Percentiles rank a stretch among this genome's conserved stretches.
Evolutionary conservation across 2,113 vertebrate species (phyloP).

Genomic region (Corythoichthys haematopterus): DNA sequence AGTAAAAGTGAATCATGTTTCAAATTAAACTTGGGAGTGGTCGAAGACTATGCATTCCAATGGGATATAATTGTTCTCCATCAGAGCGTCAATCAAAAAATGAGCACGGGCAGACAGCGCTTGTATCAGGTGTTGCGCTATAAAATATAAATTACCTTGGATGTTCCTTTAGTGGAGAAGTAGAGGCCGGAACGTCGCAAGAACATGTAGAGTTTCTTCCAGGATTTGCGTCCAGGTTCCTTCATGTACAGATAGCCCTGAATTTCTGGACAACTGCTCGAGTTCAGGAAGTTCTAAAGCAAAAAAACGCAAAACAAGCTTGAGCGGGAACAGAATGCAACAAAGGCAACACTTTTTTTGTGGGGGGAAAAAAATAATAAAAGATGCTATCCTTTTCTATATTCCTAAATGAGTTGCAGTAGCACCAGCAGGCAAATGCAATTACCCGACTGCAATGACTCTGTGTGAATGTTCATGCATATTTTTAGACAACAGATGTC

Average conservation of each 20-base stretch:
- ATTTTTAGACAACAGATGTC: constrained; percentile 30
- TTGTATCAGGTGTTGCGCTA: neutral
- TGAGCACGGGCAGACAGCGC: neutral
- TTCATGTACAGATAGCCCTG: constrained; percentile 92
- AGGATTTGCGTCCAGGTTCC: constrained; percentile 89
- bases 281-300: constrained; percentile 89
- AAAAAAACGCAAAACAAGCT: neutral
- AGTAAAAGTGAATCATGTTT: neutral
- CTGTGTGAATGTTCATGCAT: constrained; percentile 10
- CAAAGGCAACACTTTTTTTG: neutral
- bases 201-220: constrained; percentile 92
- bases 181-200: constrained; percentile 93
- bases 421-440: constrained; percentile 7
- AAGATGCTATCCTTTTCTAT: neutral
- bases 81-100: neutral
- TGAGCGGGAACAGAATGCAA: neutral
- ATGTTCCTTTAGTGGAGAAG: constrained; percentile 93
- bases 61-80: neutral
- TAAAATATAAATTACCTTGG: constrained; percentile 76
- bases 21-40: constrained; percentile 2
- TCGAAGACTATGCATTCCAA: constrained; percentile 1
- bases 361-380: neutral
- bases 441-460: constrained; percentile 17
- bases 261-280: constrained; percentile 94
- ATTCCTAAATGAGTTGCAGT: constrained; percentile 6